Evolutionary conservation across 1,140 invertebrate species (phyloP), one percentile per base, ranked within the genome.

Genomic region (Epicauta chinensis): DNA sequence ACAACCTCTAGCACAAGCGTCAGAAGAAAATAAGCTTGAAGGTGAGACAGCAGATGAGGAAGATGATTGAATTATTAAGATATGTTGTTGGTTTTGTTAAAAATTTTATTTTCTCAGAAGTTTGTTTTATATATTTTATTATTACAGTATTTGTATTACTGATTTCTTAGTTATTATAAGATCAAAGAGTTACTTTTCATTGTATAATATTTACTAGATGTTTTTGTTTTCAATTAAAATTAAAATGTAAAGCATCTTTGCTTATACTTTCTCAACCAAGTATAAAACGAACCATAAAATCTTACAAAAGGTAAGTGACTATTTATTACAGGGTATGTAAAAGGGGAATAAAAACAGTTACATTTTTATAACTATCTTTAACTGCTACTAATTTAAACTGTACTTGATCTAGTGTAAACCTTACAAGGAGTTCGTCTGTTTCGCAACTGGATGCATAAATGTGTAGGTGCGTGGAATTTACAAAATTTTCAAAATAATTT

Each of bases 341-440:
- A 1, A 45, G 16, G 14, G 43, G 43, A 9, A 45, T 14, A 31
- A 45, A 45, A 3, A 31, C 30, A 32, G 9, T 45, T 29, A 16
- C 29, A 12, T 30, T 45, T 12, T 3, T n/a, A n/a, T 34, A n/a
- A 15, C 4, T n/a, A 34, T 45, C 9, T 9, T n/a, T 13, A 11
- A 45, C 15, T 15, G 11, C 9, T 12, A 35, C 43, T 12, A 45
- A 15, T 35, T 45, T 45, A 45, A 16, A 45, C 4, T 16, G n/a
- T 32, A 45, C 15, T 32, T 7, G n/a, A 32, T n/a, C 30, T 34
- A 34, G 11, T 45, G 30, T 11, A 39, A n/a, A 39, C 11, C 14
- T 16, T 7, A 5, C 1, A n/a, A 12, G 1, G 12, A 23, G 1
- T 2, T 31, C 2, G 2, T 15, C 15, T 35, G 41, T 43, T 1